Base-by-base conservation (phyloP, 2,888 invertebrate species). In the Drosophila greeni region DNA sequence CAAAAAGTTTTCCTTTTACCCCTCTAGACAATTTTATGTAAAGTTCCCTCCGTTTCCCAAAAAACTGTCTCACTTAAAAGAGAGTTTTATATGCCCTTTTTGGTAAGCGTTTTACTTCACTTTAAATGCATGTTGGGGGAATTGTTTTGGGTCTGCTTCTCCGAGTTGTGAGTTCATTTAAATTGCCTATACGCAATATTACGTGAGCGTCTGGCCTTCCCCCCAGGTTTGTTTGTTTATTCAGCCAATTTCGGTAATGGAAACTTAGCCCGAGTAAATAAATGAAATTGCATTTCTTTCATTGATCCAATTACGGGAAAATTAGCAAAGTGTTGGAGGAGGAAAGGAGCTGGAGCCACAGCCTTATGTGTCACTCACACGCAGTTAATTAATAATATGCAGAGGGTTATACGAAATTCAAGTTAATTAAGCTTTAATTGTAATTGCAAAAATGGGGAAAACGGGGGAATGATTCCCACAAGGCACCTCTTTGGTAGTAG, bases 61-160 rank as follows among this genome's bases (percentile, higher is more conserved):
- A 37, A 64, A 54, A 29, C 48, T 56, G 53, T 59, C 62, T 58
- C 34, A 36, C 40, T 45, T 54, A 48, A 26, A 60, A 53, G 60
- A 48, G 37, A 66, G 74, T 68, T 78, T 81, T 74, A 76, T 71
- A 60, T 51, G 45, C 45, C 12, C 72, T 70, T 71, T 78, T 68
- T n/a, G n/a, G 36, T 40, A 66, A 56, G 52, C 51, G 39, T 57
- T 66, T 57, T 52, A 52, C 66, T 70, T 33, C 43, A 26, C 61
- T 73, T 71, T 62, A 45, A 74, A 75, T 74, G 69, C 74, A 58
- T 64, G 70, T 66, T 73, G 59, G 56, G 80, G 82, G 80, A 80
- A 73, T 82, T 72, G 62, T 49, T 66, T 56, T 43, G 48, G 42
- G 43, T 53, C 20, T 20, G n/a, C 45, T 45, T 45, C 29, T 70